Base-by-base conservation (phyloP, 2,113 vertebrate species). In the Lepisosteus oculatus region DNA sequence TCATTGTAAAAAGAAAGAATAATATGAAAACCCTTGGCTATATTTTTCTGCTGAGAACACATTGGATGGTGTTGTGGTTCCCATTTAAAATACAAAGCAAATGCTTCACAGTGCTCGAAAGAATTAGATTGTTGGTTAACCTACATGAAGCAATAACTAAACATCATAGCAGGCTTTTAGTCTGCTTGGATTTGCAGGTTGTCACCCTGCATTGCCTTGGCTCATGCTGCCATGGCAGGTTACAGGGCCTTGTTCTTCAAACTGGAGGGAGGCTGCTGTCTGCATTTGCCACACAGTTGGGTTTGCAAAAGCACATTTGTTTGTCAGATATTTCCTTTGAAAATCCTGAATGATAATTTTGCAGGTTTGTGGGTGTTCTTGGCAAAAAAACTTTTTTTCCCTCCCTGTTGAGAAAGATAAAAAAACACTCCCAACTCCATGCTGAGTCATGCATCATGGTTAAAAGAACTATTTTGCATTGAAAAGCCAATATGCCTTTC, bases 381-480 rank as follows among this genome's bases (percentile, higher is more conserved):
- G 11, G 54, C 12, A 4, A 42, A 4, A 42, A 7, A 65, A 6
- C 43, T 2, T 8, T 43, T 45, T 55, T 12, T 9, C 12, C 57
- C 55, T 42, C 57, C 55, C 68, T 41, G 4, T 44, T 14, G n/a
- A 59, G 68, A 59, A 55, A 6, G 43, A 69, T 59, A 55, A 41
- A 42, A 42, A 69, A 41, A 29, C 63, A 43, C 68, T 15, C 17
- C 29, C 67, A 67, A 70, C 63, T 65, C 54, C 51, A 8, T 59
- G 7, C 15, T 4, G 74, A 65, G 68, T 81, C 79, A 67, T 83
- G 79, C 71, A 77, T 83, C 81, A 81, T 81, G 77, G 79, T 83
- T 83, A 83, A 61, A 73, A 67, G 72, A 59, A 69, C 71, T 64
- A 45, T 78, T 73, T 71, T 76, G 77, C 76, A 61, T 75, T 69